Evolutionary conservation across 2,113 vertebrate species (phyloP).

Genomic region (Cavia aperea): DNA sequence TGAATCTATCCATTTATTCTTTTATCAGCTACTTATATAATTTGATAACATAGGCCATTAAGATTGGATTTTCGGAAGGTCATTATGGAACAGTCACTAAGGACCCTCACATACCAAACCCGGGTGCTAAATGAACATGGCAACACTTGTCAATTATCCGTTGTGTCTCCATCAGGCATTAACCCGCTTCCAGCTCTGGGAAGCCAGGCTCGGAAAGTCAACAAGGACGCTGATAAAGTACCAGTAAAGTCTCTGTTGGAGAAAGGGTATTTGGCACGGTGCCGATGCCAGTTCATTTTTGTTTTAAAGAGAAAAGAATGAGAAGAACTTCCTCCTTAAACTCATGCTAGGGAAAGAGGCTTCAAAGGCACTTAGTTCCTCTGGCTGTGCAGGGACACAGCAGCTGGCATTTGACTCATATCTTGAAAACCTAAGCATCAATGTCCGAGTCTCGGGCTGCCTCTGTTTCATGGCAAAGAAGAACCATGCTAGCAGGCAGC

Average conservation of each 20-base stretch:
- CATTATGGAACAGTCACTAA: background rate
- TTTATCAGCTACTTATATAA: background rate
- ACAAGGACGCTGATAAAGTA: accelerated
- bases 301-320: background rate
- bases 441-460: background rate
- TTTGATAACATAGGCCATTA: background rate
- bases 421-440: background rate
- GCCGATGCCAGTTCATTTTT: background rate
- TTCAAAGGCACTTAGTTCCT: background rate
- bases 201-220: background rate
- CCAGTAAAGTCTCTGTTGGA: background rate
- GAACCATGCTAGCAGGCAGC: background rate
- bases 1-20: too few relatives aligned
- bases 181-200: background rate
- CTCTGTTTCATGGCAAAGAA: background rate
- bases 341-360: background rate
- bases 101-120: background rate
- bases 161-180: background rate
- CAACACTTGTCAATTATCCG: background rate
- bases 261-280: background rate
- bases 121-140: background rate
- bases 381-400: background rate
- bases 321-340: background rate
- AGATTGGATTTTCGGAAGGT: background rate
- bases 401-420: background rate